Base-by-base conservation (phyloP, 2,888 invertebrate genomes). In the Caenorhabditis sp. region DNA sequence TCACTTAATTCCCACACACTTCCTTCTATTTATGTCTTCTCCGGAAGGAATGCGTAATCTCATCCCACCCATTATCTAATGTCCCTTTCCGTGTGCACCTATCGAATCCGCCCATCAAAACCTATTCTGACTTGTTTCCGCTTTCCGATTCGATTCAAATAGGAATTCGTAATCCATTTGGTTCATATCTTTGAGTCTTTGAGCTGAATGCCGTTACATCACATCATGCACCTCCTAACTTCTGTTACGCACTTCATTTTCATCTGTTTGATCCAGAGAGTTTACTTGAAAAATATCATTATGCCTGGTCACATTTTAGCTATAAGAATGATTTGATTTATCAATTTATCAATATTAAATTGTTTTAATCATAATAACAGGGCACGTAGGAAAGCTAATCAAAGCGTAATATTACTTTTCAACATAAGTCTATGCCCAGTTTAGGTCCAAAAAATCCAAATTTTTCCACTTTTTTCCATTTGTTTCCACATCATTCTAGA, bases 71-170 rank as follows among this genome's bases (percentile, higher is more conserved):
- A 53, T 53, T 53, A 26, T 53, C 53, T 47, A 26, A 11, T 1
- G 61, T 70, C 60, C 53, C 40, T 55, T 64, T 72, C 64, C 47
- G 47, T 47, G 40, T 71, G n/a, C 47, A 47, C 47, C 47, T 70
- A 70, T 70, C 70, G 18, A 24, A 24, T 24, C 51, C 37, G 6
- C 15, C 20, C 22, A 72, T 64, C 58, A 20, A 51, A n/a, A n/a
- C n/a, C n/a, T n/a, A n/a, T n/a, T n/a, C 18, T 53, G 26, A 60
- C 53, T 44, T 32, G 32, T 32, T 65, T 74, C 13, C 40, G 6
- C 65, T 74, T 74, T 65, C 58, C 65, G 65, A 35, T 28, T 74
- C 60, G 47, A n/a, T n/a, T n/a, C n/a, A n/a, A n/a, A n/a, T n/a
- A n/a, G n/a, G n/a, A 50, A 74, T 74, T 74, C 60, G 74, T 65